These are phyloP conservation scores for Crematogaster levior DNA, from an alignment of 2,888 invertebrate genomes.

Conservation along the genomic window DNA sequence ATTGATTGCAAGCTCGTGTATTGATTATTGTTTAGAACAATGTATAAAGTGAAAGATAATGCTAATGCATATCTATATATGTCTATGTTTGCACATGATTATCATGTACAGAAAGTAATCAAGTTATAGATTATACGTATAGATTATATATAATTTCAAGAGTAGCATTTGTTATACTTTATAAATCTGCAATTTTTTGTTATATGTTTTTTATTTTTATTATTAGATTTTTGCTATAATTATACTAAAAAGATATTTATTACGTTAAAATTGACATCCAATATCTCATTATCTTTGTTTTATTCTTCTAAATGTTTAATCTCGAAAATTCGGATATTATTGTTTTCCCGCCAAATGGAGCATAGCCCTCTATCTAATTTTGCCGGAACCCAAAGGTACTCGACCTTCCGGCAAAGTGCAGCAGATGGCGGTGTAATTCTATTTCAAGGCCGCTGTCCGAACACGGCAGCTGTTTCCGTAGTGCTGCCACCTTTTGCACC, in stretches of 20 bases:
- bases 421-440: conserved; percentile 81
- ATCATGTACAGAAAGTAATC: no score
- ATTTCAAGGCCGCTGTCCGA: conserved; percentile 47
- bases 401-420: conserved; percentile 72
- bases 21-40: not conserved
- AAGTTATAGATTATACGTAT: not conserved
- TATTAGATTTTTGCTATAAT: not conserved
- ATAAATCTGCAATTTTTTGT: not conserved
- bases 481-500: conserved; percentile 78
- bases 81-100: no score
- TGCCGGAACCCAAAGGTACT: conserved; percentile 74
- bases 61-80: no score
- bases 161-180: not conserved
- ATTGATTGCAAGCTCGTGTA: not conserved
- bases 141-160: not conserved
- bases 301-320: not conserved
- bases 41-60: not conserved
- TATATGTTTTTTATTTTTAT: not conserved
- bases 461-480: conserved; percentile 61
- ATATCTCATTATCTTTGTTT: not conserved
- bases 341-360: conserved; percentile 63
- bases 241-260: not conserved
- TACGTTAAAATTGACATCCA: not conserved
- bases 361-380: conserved; percentile 79
- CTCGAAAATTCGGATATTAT: not conserved